Percentiles rank a stretch among this genome's conserved stretches.
Conservation (phyloP, 2,888 invertebrate genomes). For the Hofmannophila pseudospretella region DNA sequence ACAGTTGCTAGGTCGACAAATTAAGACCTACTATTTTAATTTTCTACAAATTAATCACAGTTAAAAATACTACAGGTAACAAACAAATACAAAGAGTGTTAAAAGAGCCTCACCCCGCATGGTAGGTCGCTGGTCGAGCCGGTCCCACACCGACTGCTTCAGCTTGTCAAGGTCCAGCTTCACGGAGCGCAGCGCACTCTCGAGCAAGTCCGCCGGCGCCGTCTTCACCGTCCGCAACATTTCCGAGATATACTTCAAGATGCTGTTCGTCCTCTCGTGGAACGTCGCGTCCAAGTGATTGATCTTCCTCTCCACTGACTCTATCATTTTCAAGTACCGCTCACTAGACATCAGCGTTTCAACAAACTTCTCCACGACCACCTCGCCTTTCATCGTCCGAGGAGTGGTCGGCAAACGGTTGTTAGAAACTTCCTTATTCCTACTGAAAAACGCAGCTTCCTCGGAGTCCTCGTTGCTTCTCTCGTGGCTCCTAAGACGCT, state of each 20-base stretch:
- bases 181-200: conserved; percentile 29
- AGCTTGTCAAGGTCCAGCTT: conserved; percentile 40
- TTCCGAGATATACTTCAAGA: conserved; percentile 52
- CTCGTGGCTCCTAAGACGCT: conserved; percentile 9
- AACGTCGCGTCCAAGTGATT: conserved; percentile 46
- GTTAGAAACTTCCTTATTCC: not conserved
- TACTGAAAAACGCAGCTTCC: conserved; percentile 1
- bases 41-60: no score
- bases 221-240: conserved; percentile 37
- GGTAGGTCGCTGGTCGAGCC: conserved; percentile 21
- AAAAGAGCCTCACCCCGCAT: conserved; percentile 43
- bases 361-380: conserved; percentile 55
- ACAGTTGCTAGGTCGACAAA: no score
- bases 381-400: conserved; percentile 27
- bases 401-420: not conserved
- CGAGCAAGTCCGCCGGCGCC: conserved; percentile 27
- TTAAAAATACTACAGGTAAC: no score
- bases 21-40: no score
- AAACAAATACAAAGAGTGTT: no score
- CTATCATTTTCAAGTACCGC: conserved; percentile 54
- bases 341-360: conserved; percentile 58
- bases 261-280: conserved; percentile 47
- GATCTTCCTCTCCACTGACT: conserved; percentile 47
- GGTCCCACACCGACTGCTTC: conserved; percentile 27
- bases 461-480: conserved; percentile 10